Evolutionary conservation across 2,113 vertebrate genomes (phyloP), one percentile per base, ranked within the genome.

Genomic region (Leptobrachium leishanense): DNA sequence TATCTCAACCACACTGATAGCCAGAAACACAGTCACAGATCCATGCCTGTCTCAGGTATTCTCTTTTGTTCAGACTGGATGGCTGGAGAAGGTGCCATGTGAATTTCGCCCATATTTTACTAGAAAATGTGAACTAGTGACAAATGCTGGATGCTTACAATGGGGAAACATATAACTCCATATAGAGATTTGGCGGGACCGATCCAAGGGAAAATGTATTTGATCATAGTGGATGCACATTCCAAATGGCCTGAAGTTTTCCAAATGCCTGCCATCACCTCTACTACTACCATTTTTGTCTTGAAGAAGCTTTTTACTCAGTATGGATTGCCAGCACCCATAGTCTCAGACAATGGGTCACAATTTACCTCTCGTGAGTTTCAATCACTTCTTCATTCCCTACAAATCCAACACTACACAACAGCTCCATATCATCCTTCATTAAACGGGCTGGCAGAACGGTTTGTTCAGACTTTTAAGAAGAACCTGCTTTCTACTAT

Each of bases 381-480:
- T 9, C 15, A 65, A 8, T 8, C 20, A 12, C 39, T 31, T 65
- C 63, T 31, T 65, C 5, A 6, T 8, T 15, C 5, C 6, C 7
- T 4, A 8, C 6, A 8, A 8, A 8, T 31, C 5, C 4, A 3
- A 2, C 63, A 65, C 31, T 39, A 65, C 20, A 65, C 4, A 39
- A 11, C 63, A 12, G 63, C 7, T 65, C 63, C 63, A 12, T 39
- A 31, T 8, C 3, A 8, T 7, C 20, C 20, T 3, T 8, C 63
- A 3, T 31, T 2, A 3, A 65, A 65, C 39, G 63, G n/a, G 3
- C 63, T 65, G n/a, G 63, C 63, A 31, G 63, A 65, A 65, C 10
- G 63, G 15, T 65, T 65, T 65, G 63, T 65, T 31, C n/a, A 65
- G 63, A 65, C 63, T 7, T 65, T 65, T 12, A 65, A 65, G 20